Evolutionary conservation across 2,797 vertebrate species (phyloP), one percentile per base, ranked within the genome.

Genomic region (Myripristis murdjan): DNA sequence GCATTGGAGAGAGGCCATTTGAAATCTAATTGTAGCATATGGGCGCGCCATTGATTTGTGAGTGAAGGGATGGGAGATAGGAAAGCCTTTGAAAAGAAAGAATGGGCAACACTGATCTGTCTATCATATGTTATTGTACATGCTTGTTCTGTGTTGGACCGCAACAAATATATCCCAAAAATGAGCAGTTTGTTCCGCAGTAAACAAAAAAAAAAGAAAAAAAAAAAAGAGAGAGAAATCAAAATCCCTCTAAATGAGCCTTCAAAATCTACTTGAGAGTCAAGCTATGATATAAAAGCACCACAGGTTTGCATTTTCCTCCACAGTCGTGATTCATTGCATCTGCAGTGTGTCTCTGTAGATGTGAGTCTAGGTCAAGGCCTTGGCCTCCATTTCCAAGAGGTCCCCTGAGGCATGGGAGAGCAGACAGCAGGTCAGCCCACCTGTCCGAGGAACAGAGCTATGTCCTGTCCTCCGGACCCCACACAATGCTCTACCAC

Each of bases 401-500:
- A 84, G 86, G 65, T 87, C 84, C 84, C 85, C 68, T 1, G 88
- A 82, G 90, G 85, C 85, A 47, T 73, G 72, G 80, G 75, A 16
- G 86, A 59, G 81, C 87, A 87, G 88, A 86, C 87, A 82, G 79
- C 81, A 87, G 92, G 91, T 92, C 91, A 90, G 82, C 77, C 88
- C 88, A 90, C 90, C 88, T 88, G 89, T 91, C 90, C 87, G 83
- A 77, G 35, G 54, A 68, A 81, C 83, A 83, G 78, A 76, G 65
- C 84, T 22, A 18, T 55, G 81, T 84, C 79, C 87, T 83, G 81
- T 90, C 89, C 90, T 92, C 91, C 86, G 73, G 64, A 70, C 63
- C 64, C 63, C 65, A 46, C n/a, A 46, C 69, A 83, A 85, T 74
- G 53, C 20, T 23, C 22, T 26, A 24, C 77, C 72, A 66, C 28